Base-by-base conservation (phyloP, 1,140 invertebrate species). In the Drosophila takahashii region DNA sequence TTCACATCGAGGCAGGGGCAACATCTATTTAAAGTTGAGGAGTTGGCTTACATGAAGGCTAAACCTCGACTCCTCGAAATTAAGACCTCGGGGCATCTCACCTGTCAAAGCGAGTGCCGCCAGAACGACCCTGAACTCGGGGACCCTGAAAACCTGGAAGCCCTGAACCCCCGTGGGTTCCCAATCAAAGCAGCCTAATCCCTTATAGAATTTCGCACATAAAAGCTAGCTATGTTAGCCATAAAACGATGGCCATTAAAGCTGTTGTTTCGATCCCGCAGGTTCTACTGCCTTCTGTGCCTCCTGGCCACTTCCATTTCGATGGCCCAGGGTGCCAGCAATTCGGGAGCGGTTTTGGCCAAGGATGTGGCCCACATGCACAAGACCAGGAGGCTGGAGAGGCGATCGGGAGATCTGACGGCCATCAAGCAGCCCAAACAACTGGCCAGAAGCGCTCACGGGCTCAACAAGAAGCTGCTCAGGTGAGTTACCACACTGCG, bases 391-490 rank as follows among this genome's bases (percentile, higher is more conserved):
- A 66, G 80, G 66, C 83, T 57, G 67, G 61, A 52, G 41, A 70
- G 47, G 44, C 39, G 74, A 39, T 34, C 62, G 54, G 53, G 42
- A 57, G 52, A 65, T 60, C 59, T 73, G 78, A 42, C 78, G 51
- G 59, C 53, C 47, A 58, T 50, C 62, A 81, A 71, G 34, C 66
- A 60, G 56, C 71, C 70, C 60, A 77, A 87, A 41, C 84, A 70
- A 52, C 56, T 67, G 57, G 50, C 61, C 41, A 62, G 79, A 81
- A 80, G 85, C 26, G 72, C 89, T 27, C 89, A 91, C 36, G 84
- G 89, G 22, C 81, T 81, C 44, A 91, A 91, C 77, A 91, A 91
- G 72, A 91, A 91, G 78, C 47, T 91, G 59, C 81, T 91, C 41
- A 91, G 72, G 89, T 91, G 64, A 89, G 89, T 89, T 59, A 45